These are phyloP conservation scores for Hippocampus guttulatus DNA, from an alignment of 2,113 vertebrate genomes.

Conservation along the genomic window DNA sequence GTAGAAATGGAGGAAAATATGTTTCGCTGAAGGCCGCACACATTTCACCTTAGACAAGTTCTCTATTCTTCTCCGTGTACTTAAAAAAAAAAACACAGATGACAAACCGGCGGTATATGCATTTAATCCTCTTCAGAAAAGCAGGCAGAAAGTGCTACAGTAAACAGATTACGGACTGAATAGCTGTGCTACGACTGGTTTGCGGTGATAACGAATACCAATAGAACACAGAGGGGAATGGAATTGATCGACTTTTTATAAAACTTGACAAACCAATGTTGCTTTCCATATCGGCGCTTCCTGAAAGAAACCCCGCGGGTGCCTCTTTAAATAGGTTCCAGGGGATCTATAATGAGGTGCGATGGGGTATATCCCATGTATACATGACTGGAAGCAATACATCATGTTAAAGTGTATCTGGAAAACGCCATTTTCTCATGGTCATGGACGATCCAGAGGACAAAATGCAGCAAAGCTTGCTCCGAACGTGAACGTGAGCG, in stretches of 20 bases:
- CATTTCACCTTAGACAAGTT: constrained; percentile 15
- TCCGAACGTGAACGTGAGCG: background rate
- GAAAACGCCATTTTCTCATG: background rate
- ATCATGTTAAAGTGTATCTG: background rate
- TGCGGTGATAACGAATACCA: constrained; percentile 30
- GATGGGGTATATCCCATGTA: background rate
- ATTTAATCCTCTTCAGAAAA: constrained; percentile 24
- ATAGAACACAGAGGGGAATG: background rate
- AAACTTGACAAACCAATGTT: constrained; percentile 14
- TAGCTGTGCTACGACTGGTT: constrained; percentile 24
- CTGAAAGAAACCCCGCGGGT: constrained; percentile 1
- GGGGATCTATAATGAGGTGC: background rate
- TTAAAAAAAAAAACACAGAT: constrained; percentile 18
- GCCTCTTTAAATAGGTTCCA: background rate
- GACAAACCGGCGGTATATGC: constrained; percentile 34
- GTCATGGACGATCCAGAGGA: background rate
- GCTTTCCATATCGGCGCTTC: constrained; percentile 16
- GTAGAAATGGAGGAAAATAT: constrained; percentile 2
- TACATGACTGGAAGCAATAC: background rate
- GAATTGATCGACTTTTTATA: constrained; percentile 22
- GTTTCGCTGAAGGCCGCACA: background rate
- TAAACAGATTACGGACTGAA: constrained; percentile 45
- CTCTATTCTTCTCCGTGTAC: constrained; percentile 15
- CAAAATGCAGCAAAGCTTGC: background rate
- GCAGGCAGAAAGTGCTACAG: constrained; percentile 18